Evolutionary conservation across 2,113 vertebrate genomes (phyloP).

Genomic region (Morphnarchus princeps): DNA sequence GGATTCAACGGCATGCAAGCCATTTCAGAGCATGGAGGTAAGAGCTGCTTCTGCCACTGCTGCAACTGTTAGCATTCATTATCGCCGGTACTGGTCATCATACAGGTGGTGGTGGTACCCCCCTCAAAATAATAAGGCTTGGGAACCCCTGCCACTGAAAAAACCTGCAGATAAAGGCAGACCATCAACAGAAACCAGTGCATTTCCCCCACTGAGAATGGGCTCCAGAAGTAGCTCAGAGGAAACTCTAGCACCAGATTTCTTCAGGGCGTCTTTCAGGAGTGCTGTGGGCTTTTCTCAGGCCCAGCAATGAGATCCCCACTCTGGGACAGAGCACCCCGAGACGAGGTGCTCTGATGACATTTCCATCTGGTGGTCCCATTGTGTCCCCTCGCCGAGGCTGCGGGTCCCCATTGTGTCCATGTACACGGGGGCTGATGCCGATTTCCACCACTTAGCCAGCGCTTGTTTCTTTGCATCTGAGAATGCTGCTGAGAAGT

Average conservation of each 20-base stretch:
- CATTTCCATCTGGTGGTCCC: not conserved
- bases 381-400: not conserved
- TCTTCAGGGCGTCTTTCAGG: not conserved
- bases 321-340: not conserved
- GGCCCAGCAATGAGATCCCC: not conserved
- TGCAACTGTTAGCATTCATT: not conserved
- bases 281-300: not conserved
- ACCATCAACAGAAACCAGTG: not conserved
- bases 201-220: not conserved
- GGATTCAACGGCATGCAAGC: not conserved
- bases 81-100: not conserved
- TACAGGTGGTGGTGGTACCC: not conserved
- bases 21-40: not conserved
- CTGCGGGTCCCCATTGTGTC: not conserved
- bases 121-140: not conserved
- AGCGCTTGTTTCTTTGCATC: not conserved
- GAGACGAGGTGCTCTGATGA: not conserved
- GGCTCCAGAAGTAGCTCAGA: not conserved
- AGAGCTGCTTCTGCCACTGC: not conserved
- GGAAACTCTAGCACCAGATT: not conserved
- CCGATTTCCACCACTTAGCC: not conserved
- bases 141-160: not conserved
- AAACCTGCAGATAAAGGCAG: not conserved
- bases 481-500: not conserved
- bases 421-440: not conserved